A percentile compares a stretch with the other conserved stretches of the same genome.
Evolutionary conservation across 2,797 vertebrate genomes (phyloP).

Genomic region (Gallinago solitaria): DNA sequence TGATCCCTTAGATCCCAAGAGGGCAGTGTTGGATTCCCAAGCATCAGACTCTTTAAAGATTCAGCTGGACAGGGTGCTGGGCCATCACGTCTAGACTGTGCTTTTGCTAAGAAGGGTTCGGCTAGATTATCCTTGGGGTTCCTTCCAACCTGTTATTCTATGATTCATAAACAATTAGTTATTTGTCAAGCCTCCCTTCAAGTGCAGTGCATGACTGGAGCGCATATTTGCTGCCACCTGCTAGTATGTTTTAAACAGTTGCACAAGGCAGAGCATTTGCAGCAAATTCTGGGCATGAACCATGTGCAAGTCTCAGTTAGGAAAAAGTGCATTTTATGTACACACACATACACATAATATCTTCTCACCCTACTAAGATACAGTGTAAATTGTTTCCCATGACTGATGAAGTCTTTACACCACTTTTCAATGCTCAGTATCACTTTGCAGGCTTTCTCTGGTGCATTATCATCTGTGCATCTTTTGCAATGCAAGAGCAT

Average conservation of each 20-base stretch:
- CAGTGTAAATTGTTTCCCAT: neutral
- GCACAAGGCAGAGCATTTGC: neutral
- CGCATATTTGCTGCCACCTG: neutral
- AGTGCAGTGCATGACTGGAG: neutral
- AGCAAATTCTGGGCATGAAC: neutral
- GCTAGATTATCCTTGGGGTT: neutral
- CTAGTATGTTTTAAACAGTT: neutral
- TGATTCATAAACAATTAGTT: neutral
- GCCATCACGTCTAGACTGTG: neutral
- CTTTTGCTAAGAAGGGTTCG: neutral
- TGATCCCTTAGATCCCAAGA: too few relatives aligned
- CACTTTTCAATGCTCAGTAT: neutral
- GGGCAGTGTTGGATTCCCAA: neutral
- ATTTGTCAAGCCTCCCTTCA: neutral
- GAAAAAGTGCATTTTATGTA: neutral
- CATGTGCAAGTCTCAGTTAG: neutral
- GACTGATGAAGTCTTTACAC: neutral
- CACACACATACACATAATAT: neutral
- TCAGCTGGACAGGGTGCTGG: neutral
- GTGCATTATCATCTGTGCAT: neutral
- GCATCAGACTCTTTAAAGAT: neutral
- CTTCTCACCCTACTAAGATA: neutral
- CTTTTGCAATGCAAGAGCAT: neutral
- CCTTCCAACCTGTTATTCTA: neutral
- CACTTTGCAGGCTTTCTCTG: neutral